These are phyloP conservation scores for Drosophila micromelanica DNA, from an alignment of 1,140 invertebrate genomes.

Conservation along the genomic window DNA sequence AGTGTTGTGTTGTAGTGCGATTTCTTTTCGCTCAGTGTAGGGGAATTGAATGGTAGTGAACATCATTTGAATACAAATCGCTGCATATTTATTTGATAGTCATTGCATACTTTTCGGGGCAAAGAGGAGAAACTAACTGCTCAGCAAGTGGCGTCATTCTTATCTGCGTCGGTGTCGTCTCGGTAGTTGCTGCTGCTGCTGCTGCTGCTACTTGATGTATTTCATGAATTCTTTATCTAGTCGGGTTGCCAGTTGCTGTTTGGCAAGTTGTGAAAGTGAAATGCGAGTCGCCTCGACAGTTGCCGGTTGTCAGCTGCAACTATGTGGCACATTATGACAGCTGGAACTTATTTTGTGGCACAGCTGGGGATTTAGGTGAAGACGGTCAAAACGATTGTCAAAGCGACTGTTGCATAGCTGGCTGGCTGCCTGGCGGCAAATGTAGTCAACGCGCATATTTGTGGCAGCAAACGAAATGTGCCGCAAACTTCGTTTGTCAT, in stretches of 20 bases:
- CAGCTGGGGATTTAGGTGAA: neutral
- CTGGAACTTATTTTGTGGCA: slow-evolving; percentile 46
- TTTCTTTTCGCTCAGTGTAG: slow-evolving; percentile 2
- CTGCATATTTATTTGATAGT: slow-evolving; percentile 40
- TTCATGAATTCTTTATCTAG: slow-evolving; percentile 77
- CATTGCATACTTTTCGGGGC: slow-evolving; percentile 31
- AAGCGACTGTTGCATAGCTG: slow-evolving; percentile 8
- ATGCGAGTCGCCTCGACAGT: slow-evolving; percentile 38
- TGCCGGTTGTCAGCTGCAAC: slow-evolving; percentile 21
- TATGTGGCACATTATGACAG: slow-evolving; percentile 44
- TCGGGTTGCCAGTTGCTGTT: slow-evolving; percentile 52
- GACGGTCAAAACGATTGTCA: slow-evolving; percentile 32
- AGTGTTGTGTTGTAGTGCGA: too few relatives aligned
- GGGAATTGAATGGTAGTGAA: slow-evolving; percentile 15
- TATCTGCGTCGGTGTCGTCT: slow-evolving; percentile 9
- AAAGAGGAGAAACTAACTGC: slow-evolving; percentile 10
- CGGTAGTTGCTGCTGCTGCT: slow-evolving; percentile 2
- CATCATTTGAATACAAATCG: slow-evolving; percentile 71
- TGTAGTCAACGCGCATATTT: slow-evolving; percentile 2
- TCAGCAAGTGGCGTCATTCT: slow-evolving; percentile 35
- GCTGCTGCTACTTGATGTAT: slow-evolving; percentile 38
- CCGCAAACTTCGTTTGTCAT: slow-evolving; percentile 31
- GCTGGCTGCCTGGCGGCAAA: slow-evolving; percentile 10
- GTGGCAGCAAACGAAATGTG: slow-evolving; percentile 24
- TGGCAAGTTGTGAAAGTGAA: slow-evolving; percentile 72